Conservation (phyloP, 2,113 vertebrate species). For the Cavia porcellus region DNA sequence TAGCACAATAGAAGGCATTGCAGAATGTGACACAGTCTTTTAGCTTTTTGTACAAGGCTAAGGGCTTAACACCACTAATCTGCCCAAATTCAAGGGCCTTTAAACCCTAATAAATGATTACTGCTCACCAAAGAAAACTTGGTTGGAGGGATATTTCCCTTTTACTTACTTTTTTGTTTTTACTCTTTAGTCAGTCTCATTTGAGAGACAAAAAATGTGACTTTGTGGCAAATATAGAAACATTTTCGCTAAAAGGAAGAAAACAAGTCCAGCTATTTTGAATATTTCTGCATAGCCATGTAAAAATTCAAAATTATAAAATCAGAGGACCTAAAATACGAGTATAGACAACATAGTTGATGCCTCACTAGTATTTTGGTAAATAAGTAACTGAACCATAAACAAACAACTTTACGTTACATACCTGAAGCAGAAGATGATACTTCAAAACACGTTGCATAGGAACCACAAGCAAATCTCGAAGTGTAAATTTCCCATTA, state of each 20-base stretch:
- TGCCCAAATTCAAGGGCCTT: background rate
- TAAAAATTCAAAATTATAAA: background rate
- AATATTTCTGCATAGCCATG: background rate
- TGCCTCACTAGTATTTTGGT: background rate
- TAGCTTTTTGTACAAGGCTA: conserved; percentile 5
- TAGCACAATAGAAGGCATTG: conserved; percentile 70
- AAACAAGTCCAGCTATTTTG: background rate
- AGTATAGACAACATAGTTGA: accelerated
- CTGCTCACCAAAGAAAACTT: background rate
- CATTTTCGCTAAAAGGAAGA: background rate
- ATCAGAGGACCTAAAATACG: background rate
- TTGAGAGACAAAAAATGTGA: background rate
- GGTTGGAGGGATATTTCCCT: background rate
- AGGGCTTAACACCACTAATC: conserved; percentile 51
- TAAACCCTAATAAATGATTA: conserved; percentile 25
- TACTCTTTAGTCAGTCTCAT: background rate
- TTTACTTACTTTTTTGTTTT: background rate
- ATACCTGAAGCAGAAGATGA: conserved; percentile 97
- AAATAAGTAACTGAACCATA: background rate
- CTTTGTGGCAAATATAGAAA: background rate
- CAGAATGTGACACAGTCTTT: conserved; percentile 2
- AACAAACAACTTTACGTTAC: background rate
- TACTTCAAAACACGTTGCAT: conserved; percentile 99
- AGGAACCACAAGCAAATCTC: conserved; percentile 97
- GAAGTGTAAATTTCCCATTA: conserved; percentile 97